Evolutionary conservation across 2,113 vertebrate species (phyloP).

Genomic region (Nansenia antarctica): DNA sequence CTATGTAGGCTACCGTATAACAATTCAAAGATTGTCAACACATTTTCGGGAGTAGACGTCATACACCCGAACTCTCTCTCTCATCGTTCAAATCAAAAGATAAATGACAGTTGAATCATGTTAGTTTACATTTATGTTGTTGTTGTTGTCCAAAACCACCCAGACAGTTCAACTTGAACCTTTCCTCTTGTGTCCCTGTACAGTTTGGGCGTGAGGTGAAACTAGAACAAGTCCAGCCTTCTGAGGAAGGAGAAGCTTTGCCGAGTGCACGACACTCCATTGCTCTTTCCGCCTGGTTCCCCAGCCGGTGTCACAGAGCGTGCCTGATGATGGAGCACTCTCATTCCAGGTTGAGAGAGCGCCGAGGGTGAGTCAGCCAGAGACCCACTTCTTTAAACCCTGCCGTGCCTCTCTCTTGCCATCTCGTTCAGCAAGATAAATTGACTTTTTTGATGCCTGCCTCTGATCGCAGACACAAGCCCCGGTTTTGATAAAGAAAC

Average conservation of each 20-base stretch:
- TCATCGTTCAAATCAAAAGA: too few species aligned
- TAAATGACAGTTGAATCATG: too few species aligned
- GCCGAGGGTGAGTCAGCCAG: conserved; percentile 68
- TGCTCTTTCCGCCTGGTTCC: conserved; percentile 63
- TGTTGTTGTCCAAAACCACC: too few species aligned
- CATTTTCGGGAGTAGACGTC: too few species aligned
- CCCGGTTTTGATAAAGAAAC: conserved; percentile 59
- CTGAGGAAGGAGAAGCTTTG: conserved; percentile 43
- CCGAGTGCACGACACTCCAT: conserved; percentile 61
- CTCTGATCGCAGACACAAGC: conserved; percentile 39
- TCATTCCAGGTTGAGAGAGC: conserved; percentile 70
- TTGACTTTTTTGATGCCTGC: conserved; percentile 65
- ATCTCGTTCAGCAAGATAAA: conserved; percentile 73
- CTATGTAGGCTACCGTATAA: too few species aligned
- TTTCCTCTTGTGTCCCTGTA: conserved; percentile 39
- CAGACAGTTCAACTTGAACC: conserved; percentile 6
- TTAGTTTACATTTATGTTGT: too few species aligned
- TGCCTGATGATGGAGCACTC: conserved; percentile 74
- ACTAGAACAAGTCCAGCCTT: conserved; percentile 38
- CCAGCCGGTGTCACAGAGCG: conserved; percentile 58
- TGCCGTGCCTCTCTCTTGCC: conserved; percentile 52
- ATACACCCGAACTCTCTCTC: too few species aligned
- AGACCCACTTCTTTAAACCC: conserved; percentile 70
- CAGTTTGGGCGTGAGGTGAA: conserved; percentile 52
- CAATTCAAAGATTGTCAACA: too few species aligned